A percentile compares a stretch with the other conserved stretches of the same genome.
Conservation (phyloP, 2,797 vertebrate species). For the Syndactyla subalaris region DNA sequence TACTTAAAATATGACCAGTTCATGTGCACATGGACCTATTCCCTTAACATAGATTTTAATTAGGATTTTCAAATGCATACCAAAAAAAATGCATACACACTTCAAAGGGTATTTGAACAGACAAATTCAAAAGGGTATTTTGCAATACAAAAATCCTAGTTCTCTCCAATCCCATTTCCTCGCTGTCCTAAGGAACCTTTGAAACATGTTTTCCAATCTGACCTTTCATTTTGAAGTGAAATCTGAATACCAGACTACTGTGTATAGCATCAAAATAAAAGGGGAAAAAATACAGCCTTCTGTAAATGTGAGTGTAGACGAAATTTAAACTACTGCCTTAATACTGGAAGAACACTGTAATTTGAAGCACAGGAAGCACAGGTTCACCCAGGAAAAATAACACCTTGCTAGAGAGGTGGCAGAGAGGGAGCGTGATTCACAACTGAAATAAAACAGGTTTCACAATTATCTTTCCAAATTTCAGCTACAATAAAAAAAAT, state of each 20-base stretch:
- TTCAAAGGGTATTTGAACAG: neutral
- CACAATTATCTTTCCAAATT: neutral
- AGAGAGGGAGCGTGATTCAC: neutral
- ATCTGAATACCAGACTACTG: neutral
- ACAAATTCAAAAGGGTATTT: neutral
- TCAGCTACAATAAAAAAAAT: neutral
- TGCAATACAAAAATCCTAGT: neutral
- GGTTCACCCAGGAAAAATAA: neutral
- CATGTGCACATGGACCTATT: neutral
- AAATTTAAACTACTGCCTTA: neutral
- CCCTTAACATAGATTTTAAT: neutral
- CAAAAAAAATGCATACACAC: neutral
- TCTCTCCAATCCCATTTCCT: neutral
- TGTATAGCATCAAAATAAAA: neutral
- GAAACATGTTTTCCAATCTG: neutral
- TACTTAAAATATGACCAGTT: neutral
- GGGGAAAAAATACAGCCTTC: rapidly evolving
- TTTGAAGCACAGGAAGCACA: neutral
- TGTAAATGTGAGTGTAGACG: neutral
- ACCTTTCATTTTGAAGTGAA: neutral
- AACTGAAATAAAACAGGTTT: neutral
- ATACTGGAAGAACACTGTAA: neutral
- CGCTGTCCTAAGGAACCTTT: neutral
- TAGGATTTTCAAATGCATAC: neutral
- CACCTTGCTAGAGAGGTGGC: neutral